Evolutionary conservation across 1,140 invertebrate species (phyloP), one percentile per base, ranked within the genome.

Genomic region (Drosophila biarmipes): DNA sequence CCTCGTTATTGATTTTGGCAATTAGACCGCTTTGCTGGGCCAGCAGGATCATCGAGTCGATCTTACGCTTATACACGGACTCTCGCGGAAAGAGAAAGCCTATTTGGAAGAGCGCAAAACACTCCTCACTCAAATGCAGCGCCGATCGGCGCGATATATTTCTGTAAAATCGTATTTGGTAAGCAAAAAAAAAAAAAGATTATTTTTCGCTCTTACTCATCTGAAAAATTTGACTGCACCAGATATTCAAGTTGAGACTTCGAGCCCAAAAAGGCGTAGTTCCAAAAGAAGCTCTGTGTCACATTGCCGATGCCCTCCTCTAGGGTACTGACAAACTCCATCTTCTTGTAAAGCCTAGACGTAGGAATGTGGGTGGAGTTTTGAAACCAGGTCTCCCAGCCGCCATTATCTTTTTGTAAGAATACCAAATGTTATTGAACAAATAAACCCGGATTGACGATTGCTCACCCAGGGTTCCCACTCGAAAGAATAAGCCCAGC

Each of bases 191-290:
- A 27, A 17, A 0, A 2, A 57, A 4, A 29, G 17, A 21, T 12
- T 4, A 8, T 21, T n/a, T n/a, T n/a, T 49, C n/a, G 2, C 11
- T 4, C 77, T 91, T 93, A 94, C 94, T 92, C 93, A 45, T 93
- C 90, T 2, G 95, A 93, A 92, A 94, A 96, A 82, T 96, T 95
- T 1, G 94, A 93, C 79, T 94, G 94, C 0, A 95, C 93, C 29
- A 96, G 93, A 80, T 95, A 96, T 78, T 95, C 94, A 1, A 96
- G 92, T 69, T 94, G 93, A 10, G 94, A 93, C 77, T 93, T 92
- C 0, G 95, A 96, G 21, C 95, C 95, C 2, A 96, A 85, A 90
- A 96, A 96, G 0, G 95, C 95, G 74, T 96, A 96, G 5, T 95
- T 94, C 94, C 95, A 95, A 75, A 96, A 95, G 63, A 95, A 96